Conservation (phyloP, 2,888 invertebrate genomes). For the Microdon myrmicae region DNA sequence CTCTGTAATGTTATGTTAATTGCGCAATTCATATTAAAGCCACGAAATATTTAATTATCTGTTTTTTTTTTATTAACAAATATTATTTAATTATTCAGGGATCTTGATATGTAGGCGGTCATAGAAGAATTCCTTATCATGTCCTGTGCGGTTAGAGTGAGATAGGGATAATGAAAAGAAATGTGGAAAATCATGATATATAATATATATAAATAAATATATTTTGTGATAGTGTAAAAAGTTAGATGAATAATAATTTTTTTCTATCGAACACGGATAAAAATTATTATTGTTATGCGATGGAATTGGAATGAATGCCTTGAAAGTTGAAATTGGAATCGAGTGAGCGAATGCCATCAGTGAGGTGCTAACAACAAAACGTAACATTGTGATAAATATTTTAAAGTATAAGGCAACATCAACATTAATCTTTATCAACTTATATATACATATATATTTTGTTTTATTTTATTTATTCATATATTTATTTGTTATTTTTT, state of each 20-base stretch:
- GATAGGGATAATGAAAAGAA: constrained; percentile 42
- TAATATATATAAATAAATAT: constrained; percentile 32
- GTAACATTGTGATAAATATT: constrained; percentile 67
- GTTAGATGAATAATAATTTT: constrained; percentile 36
- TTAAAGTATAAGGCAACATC: constrained; percentile 48
- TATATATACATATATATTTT: constrained; percentile 3
- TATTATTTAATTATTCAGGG: neutral
- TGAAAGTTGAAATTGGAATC: constrained; percentile 37
- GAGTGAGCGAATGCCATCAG: constrained; percentile 51
- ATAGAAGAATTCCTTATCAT: constrained; percentile 31
- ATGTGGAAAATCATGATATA: constrained; percentile 18
- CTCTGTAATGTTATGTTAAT: too few relatives aligned
- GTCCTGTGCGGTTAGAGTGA: constrained; percentile 45
- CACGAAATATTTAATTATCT: too few relatives aligned
- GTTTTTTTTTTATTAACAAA: neutral
- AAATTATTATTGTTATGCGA: constrained; percentile 51
- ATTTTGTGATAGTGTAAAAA: constrained; percentile 46
- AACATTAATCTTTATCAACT: constrained; percentile 8
- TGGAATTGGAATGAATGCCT: constrained; percentile 45
- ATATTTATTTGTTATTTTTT: neutral
- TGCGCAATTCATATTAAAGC: too few relatives aligned
- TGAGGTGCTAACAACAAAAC: constrained; percentile 67
- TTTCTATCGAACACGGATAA: constrained; percentile 13
- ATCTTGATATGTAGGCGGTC: constrained; percentile 6
- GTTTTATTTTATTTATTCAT: neutral